Evolutionary conservation across 35 echinoderm and acorn worm species (phyloP), one percentile per base, ranked within the genome.

Genomic region (Amphiura filiformis): DNA sequence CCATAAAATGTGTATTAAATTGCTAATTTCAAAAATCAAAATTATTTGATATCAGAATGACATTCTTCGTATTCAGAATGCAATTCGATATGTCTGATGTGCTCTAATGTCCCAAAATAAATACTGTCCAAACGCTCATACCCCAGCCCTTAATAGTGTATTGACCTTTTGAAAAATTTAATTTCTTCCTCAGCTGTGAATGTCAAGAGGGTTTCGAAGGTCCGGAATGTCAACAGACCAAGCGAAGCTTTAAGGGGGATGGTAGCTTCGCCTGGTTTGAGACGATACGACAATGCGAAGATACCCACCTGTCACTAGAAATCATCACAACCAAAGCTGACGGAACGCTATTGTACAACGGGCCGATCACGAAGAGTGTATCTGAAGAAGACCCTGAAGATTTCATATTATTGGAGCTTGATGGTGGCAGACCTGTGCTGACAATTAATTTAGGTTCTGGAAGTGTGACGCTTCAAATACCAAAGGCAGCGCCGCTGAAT

Each of bases 271-370:
- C 96, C 76, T 80, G 78, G 37, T 86, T 94, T 17, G 77, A 82
- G 1, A 84, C 96, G 15, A 80, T 99, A 4, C 32, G 88, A 39
- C 93, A 95, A 82, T 99, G 96, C 49, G 87, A 89, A 39, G 84
- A 94, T 30, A 99, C 96, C 17, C 85, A 86, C 40, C 89, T 91
- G 13, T 86, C 86, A 30, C 34, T 99, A 14, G 96, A 99, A 81
- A 95, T 99, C 77, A 90, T 99, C 87, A 99, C 96, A 5, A 39
- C 52, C 5, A n/a, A 44, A 28, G 36, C 78, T 35, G 82, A 78
- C 13, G 95, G 95, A 7, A 84, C 87, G 22, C 52, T 99, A 18
- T 57, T 99, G 22, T 99, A 99, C 84, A 99, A 99, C 47, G 96
- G 96, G 14, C 96, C 96, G 23, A 90, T 94, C 34, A 81, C 78